These are phyloP conservation scores for Cercocebus atys DNA, from an alignment of 2,113 vertebrate genomes.

Conservation along the genomic window DNA sequence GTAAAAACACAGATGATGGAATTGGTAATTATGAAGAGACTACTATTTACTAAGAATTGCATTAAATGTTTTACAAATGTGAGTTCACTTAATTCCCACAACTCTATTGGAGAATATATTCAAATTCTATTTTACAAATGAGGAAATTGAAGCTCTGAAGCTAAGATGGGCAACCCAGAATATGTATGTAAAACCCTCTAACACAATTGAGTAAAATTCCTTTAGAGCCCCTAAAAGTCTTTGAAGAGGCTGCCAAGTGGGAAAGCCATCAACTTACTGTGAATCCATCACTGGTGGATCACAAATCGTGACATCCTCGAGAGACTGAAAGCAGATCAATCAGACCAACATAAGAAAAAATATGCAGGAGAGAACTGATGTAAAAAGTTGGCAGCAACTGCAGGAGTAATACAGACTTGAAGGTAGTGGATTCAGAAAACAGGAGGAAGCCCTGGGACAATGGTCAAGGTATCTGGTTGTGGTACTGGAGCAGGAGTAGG, in stretches of 20 bases:
- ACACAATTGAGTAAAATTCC: neutral
- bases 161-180: neutral
- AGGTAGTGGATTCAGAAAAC: neutral
- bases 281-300: neutral
- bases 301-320: neutral
- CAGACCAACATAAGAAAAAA: neutral
- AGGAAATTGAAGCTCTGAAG: neutral
- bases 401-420: neutral
- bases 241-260: slow-evolving; percentile 14
- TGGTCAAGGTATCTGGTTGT: neutral
- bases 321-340: neutral
- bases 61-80: neutral
- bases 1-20: neutral
- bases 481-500: neutral
- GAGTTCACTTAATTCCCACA: neutral
- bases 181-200: neutral
- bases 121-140: neutral
- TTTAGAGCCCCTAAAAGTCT: neutral
- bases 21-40: slow-evolving; percentile 16
- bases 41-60: neutral
- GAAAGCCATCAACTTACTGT: neutral
- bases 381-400: neutral
- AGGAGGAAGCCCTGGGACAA: neutral
- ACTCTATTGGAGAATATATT: neutral
- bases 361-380: neutral